These are phyloP conservation scores for Butastur rufipennis DNA, from an alignment of 2,113 vertebrate species.

Conservation along the genomic window DNA sequence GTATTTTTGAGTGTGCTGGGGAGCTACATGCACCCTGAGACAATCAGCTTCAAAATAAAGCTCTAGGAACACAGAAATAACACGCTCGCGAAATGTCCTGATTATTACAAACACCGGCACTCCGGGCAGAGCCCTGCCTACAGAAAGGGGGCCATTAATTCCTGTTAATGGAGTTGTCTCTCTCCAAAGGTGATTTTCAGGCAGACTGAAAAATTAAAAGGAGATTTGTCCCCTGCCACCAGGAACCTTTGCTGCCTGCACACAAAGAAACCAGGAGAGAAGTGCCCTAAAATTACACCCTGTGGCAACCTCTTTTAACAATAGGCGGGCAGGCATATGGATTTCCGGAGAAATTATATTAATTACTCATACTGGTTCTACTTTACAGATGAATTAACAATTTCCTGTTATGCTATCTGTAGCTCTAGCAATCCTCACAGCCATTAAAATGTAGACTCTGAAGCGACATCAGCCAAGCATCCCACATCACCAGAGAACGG, in stretches of 20 bases:
- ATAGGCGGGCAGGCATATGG: not conserved
- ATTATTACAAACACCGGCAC: not conserved
- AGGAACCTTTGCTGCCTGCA: not conserved
- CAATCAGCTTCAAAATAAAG: not conserved
- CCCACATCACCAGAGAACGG: not conserved
- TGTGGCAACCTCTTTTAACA: not conserved
- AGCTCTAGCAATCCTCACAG: not conserved
- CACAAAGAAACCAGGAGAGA: not conserved
- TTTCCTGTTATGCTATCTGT: not conserved
- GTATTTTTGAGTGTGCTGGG: slow-evolving; percentile 7
- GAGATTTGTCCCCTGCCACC: slow-evolving; percentile 19
- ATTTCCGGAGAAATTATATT: slow-evolving; percentile 12
- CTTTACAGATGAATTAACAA: not conserved
- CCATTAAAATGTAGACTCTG: not conserved
- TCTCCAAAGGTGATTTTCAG: slow-evolving; percentile 28
- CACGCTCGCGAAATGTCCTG: not conserved
- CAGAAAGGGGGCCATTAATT: slow-evolving; percentile 37
- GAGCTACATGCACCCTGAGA: not conserved
- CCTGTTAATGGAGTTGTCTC: not conserved
- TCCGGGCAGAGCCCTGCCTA: not conserved
- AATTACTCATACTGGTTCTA: not conserved
- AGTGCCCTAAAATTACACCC: slow-evolving; percentile 14
- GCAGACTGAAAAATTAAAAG: slow-evolving; percentile 30
- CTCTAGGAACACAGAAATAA: not conserved
- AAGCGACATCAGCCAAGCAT: not conserved